Percentiles rank a stretch among this genome's conserved stretches.
Conservation (phyloP, 2,888 invertebrate species). For the Diplazon laetatorius region DNA sequence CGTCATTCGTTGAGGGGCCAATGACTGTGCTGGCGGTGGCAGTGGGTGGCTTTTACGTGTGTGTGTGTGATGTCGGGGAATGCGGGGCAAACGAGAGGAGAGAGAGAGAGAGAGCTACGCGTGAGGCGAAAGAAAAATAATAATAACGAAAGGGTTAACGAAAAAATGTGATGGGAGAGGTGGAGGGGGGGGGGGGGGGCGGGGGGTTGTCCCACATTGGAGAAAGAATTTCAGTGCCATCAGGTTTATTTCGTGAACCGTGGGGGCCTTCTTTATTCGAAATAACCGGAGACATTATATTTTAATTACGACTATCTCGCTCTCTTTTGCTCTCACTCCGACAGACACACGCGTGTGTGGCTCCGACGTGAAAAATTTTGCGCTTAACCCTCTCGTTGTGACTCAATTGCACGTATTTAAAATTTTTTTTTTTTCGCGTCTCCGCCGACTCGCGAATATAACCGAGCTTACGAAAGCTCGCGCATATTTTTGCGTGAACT, state of each 20-base stretch:
- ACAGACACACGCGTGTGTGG: slow-evolving; percentile 6
- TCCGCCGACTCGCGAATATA: slow-evolving; percentile 3
- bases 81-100: neutral
- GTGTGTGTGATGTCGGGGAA: neutral
- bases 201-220: neutral
- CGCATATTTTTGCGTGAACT: slow-evolving; percentile 14
- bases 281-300: slow-evolving; percentile 17
- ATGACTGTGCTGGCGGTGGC: neutral
- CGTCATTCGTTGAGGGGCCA: neutral
- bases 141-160: neutral
- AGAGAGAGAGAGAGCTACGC: too few relatives aligned
- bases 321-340: neutral
- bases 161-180: too few relatives aligned
- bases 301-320: slow-evolving; percentile 24
- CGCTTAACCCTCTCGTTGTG: slow-evolving; percentile 7
- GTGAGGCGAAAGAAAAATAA: neutral
- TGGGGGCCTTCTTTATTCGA: slow-evolving; percentile 18
- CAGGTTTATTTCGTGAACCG: neutral
- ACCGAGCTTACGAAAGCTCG: neutral
- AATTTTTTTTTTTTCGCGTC: slow-evolving; percentile 1
- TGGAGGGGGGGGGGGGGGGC: too few relatives aligned
- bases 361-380: slow-evolving; percentile 8
- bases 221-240: slow-evolving; percentile 19
- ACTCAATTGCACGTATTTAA: neutral
- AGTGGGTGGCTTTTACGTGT: too few relatives aligned